Base-by-base conservation (phyloP, 2,888 invertebrate genomes). In the Acrocyrtus sp. region DNA sequence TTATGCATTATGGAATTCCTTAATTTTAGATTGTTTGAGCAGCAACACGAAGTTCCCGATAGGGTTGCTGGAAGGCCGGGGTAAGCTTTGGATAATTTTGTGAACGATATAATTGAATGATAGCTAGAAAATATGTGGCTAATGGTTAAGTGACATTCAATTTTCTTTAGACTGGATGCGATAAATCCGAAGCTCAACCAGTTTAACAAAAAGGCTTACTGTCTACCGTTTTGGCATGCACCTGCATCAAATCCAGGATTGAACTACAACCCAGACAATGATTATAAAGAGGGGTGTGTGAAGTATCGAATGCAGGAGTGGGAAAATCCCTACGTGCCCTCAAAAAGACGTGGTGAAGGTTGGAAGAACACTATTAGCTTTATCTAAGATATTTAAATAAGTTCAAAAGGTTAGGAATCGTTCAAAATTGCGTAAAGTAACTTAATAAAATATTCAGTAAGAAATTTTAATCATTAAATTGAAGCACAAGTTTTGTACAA, bases 201-300 rank as follows among this genome's bases (percentile, higher is more conserved):
- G 21, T 76, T 74, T 34, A 17, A 45, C 17, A 66, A 76, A 6
- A 74, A 51, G 34, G 76, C 76, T 15, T 76, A 62, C 26, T 76
- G 76, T 50, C 24, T 74, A 22, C 61, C 66, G 3, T 61, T 27
- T 24, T 76, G 76, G 76, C 76, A 76, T 47, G 65, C 66, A 1
- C 73, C 76, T 12, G 56, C 48, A 4, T 74, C 76, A 2, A 70
- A 74, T 26, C 73, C 73, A 3, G 73, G 62, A n/a, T n/a, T 76
- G 5, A 66, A 73, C 45, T 74, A 62, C 48, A 51, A 70, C 34
- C 73, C 66, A 12, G 43, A 26, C 8, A 45, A 17, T 4, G 57
- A 70, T 6, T 53, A 58, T 8, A 65, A 62, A 43, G 22, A 27
- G 1, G 72, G 68, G 0, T 76, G 76, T 24, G 67, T 76, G 3